A percentile compares a stretch with the other conserved stretches of the same genome.
Evolutionary conservation across 1,140 invertebrate species (phyloP).

Genomic region (Mizuhopecten yessoensis): DNA sequence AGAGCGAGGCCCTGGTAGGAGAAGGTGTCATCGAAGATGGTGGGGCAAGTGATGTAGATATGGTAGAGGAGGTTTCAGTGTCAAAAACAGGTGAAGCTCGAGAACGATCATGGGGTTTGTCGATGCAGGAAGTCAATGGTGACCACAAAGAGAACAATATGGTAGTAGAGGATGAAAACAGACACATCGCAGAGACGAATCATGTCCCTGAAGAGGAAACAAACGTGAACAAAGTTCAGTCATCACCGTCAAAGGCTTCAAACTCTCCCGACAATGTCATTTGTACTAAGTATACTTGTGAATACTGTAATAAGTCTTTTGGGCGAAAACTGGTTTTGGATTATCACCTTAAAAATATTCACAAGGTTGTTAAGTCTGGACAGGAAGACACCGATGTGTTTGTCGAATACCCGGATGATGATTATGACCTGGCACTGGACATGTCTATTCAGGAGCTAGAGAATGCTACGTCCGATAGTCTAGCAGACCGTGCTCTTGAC

Average conservation of each 20-base stretch:
- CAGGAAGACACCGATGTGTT: conserved; percentile 51
- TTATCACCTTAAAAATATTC: conserved; percentile 62
- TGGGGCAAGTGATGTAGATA: neutral
- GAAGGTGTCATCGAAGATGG: neutral
- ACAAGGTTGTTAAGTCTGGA: conserved; percentile 54
- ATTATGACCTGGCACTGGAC: conserved; percentile 61
- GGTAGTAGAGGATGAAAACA: neutral
- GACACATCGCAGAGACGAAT: conserved; percentile 26
- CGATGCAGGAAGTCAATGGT: neutral
- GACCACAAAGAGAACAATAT: neutral
- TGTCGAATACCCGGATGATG: conserved; percentile 57
- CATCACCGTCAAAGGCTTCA: neutral
- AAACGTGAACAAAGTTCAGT: neutral
- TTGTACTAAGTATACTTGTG: conserved; percentile 57
- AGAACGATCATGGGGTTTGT: neutral
- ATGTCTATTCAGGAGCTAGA: conserved; percentile 64
- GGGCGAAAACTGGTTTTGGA: conserved; percentile 62
- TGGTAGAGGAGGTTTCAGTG: neutral
- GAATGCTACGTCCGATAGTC: conserved; percentile 45
- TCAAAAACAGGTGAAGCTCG: conserved; percentile 30
- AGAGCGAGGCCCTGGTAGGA: too few relatives aligned
- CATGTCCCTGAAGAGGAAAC: neutral
- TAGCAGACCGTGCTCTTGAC: conserved; percentile 23
- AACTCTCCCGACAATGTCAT: neutral
- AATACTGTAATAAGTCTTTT: conserved; percentile 62